A percentile compares a stretch with the other conserved stretches of the same genome.
Conservation (phyloP, 2,113 vertebrate species). For the Amblyornis subalaris region DNA sequence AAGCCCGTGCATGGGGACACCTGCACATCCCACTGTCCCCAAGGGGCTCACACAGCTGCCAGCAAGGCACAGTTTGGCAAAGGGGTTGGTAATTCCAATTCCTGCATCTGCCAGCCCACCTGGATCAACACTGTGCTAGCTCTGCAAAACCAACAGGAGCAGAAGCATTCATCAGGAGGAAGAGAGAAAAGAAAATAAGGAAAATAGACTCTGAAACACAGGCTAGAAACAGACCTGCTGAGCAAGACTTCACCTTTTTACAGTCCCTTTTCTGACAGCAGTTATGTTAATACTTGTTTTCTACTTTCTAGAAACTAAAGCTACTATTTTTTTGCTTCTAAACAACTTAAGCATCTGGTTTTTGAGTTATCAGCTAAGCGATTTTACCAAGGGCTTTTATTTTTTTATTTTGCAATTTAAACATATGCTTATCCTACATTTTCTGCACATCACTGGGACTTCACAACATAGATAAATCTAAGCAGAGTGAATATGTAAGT, state of each 20-base stretch:
- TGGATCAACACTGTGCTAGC: neutral
- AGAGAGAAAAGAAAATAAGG: neutral
- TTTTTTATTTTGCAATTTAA: neutral
- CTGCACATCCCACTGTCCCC: neutral
- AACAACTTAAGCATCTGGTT: neutral
- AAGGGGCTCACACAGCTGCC: rapidly evolving
- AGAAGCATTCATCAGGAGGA: neutral
- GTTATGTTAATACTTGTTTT: neutral
- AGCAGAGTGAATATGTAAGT: too few relatives aligned
- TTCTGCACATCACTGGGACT: neutral
- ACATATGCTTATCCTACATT: neutral
- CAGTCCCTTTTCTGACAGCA: neutral
- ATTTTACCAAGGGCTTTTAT: neutral
- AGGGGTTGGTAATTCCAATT: neutral
- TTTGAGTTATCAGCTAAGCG: neutral
- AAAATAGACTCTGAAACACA: neutral
- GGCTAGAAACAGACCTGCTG: neutral
- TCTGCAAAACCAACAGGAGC: neutral
- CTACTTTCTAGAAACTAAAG: neutral
- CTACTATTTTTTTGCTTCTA: neutral
- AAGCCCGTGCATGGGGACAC: neutral
- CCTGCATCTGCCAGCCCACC: neutral
- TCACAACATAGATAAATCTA: neutral
- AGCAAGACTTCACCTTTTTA: neutral
- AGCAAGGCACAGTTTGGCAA: neutral